Evolutionary conservation across 2,113 vertebrate genomes (phyloP).

Genomic region (Heterotilapia buettikoferi): DNA sequence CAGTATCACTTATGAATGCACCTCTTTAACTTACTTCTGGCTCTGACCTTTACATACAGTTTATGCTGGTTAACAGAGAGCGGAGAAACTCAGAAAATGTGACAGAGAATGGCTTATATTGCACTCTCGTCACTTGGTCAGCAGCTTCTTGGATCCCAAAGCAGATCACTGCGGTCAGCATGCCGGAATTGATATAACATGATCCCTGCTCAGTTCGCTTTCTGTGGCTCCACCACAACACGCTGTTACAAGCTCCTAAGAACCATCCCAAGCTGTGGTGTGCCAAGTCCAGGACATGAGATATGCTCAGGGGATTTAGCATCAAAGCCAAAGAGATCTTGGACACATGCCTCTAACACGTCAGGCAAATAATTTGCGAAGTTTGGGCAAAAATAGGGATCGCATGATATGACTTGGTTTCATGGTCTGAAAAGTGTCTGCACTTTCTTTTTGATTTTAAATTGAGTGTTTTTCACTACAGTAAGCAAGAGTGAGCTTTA

Average conservation of each 20-base stretch:
- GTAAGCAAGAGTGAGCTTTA: background rate
- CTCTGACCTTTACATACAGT: background rate
- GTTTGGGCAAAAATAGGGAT: background rate
- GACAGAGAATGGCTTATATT: background rate
- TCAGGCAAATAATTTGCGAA: background rate
- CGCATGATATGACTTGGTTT: background rate
- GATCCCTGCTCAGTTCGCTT: conserved; percentile 28
- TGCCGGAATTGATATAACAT: conserved; percentile 36
- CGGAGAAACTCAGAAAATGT: background rate
- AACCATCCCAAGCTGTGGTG: conserved; percentile 14
- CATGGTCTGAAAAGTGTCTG: background rate
- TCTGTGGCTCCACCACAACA: background rate
- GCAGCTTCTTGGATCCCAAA: background rate
- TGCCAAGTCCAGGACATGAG: conserved; percentile 32
- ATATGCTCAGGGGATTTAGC: conserved; percentile 29
- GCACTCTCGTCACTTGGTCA: background rate
- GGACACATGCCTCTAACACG: background rate
- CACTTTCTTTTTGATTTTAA: background rate
- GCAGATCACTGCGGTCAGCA: conserved; percentile 12
- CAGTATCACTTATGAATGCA: background rate
- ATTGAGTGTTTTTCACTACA: background rate
- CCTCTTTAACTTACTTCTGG: background rate
- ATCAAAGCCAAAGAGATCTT: conserved; percentile 21
- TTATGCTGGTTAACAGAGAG: background rate
- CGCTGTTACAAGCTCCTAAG: conserved; percentile 29